Evolutionary conservation across 2,113 vertebrate genomes (phyloP).

Genomic region (Tragelaphus strepsiceros): DNA sequence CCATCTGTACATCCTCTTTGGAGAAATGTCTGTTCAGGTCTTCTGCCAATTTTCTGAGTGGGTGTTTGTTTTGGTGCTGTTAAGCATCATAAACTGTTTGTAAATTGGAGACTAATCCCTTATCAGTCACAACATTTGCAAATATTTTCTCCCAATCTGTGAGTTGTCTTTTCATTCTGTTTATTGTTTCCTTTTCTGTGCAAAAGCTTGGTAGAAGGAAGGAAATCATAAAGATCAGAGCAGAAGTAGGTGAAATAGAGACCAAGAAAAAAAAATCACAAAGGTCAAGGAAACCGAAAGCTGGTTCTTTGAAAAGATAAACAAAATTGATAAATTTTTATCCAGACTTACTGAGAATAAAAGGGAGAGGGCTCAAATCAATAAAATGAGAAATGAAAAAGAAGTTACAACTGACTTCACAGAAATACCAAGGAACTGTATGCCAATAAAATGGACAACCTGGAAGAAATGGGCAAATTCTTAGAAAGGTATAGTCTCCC

Average conservation of each 20-base stretch:
- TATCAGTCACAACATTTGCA: background rate
- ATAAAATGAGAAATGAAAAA: background rate
- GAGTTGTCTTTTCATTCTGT: background rate
- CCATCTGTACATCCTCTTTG: background rate
- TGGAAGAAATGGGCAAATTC: background rate
- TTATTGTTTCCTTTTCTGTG: background rate
- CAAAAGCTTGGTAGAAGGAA: background rate
- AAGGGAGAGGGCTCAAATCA: background rate
- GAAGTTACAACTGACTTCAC: background rate
- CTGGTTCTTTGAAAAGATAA: background rate
- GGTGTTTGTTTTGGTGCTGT: background rate
- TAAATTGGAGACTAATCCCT: background rate
- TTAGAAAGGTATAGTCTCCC: background rate
- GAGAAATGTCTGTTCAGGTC: background rate
- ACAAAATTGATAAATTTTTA: background rate
- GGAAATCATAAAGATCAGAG: background rate
- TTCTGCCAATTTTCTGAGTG: background rate
- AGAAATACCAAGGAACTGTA: background rate
- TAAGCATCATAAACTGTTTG: background rate
- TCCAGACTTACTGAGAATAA: background rate
- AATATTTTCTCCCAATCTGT: background rate
- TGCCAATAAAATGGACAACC: background rate
- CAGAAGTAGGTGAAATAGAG: background rate
- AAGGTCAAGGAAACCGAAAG: background rate
- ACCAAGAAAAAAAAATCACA: background rate